phyloP scores from a whole-genome alignment of 2,113 vertebrate genomes.

The Ceuthmochares aereus region DNA sequence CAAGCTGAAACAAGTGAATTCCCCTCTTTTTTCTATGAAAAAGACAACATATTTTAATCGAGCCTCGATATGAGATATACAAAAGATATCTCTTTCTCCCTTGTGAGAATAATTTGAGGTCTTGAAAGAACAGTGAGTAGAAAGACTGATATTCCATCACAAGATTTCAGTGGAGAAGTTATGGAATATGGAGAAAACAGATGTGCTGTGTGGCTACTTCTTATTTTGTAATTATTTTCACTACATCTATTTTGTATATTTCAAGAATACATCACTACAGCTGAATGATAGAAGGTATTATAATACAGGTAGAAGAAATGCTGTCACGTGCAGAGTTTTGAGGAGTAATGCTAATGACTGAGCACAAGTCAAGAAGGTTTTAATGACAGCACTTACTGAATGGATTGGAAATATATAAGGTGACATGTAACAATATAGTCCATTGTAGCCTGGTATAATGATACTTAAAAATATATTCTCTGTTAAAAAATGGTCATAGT shows the following conservation, averaged over 20 bases:
- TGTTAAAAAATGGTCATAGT: background rate
- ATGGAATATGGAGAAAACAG: background rate
- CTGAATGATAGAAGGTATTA: background rate
- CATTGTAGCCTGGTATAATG: background rate
- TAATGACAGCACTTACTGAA: background rate
- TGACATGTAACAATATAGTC: background rate
- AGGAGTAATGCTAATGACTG: background rate
- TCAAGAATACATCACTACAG: background rate
- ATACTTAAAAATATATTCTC: constrained; percentile 30
- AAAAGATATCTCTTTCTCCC: background rate
- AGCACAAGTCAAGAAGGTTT: background rate
- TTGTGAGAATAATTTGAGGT: background rate
- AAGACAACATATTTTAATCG: background rate
- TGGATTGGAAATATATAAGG: background rate
- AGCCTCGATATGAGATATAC: background rate
- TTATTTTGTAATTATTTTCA: background rate
- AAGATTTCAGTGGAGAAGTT: background rate
- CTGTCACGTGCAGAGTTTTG: background rate
- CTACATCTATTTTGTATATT: background rate
- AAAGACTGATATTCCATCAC: background rate
- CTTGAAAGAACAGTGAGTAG: background rate
- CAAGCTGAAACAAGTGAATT: background rate
- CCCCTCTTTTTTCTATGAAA: background rate
- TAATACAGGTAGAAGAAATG: background rate
- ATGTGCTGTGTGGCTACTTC: background rate